Percentiles rank a stretch among this genome's conserved stretches.
Conservation (phyloP, 2,888 invertebrate species). For the Allophyes oxyacanthae region DNA sequence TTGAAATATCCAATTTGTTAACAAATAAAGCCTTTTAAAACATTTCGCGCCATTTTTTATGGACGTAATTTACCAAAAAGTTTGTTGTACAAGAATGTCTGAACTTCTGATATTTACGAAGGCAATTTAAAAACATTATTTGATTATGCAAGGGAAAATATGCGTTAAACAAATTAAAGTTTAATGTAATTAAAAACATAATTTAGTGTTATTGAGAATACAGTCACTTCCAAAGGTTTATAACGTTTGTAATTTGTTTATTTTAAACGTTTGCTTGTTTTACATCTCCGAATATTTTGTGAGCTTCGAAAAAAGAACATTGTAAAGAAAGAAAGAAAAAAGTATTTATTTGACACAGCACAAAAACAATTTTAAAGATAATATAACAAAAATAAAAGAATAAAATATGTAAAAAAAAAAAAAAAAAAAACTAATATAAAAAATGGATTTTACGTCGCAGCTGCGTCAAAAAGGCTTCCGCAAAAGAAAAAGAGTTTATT, state of each 20-base stretch:
- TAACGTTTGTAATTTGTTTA: constrained; percentile 20
- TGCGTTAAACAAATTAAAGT: not conserved
- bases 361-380: too few relatives aligned
- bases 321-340: not conserved
- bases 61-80: constrained; percentile 32
- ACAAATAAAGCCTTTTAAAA: constrained; percentile 12
- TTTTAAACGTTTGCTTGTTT: constrained; percentile 23
- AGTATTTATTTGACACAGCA: too few relatives aligned
- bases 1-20: constrained; percentile 13
- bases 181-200: constrained; percentile 15
- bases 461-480: too few relatives aligned
- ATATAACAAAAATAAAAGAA: too few relatives aligned
- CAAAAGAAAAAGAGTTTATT: too few relatives aligned
- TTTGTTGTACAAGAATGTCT: constrained; percentile 24
- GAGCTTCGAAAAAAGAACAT: not conserved
- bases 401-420: too few relatives aligned
- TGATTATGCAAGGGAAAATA: constrained; percentile 10
- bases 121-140: constrained; percentile 25
- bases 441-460: too few relatives aligned
- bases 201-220: constrained; percentile 13
- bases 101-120: constrained; percentile 33
- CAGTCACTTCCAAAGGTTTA: constrained; percentile 13
- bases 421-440: too few relatives aligned
- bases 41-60: constrained; percentile 31
- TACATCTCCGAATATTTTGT: constrained; percentile 4